Percentiles rank a stretch among this genome's conserved stretches.
Evolutionary conservation across 2,888 invertebrate species (phyloP).

Genomic region (Minunthozetes semirufus): DNA sequence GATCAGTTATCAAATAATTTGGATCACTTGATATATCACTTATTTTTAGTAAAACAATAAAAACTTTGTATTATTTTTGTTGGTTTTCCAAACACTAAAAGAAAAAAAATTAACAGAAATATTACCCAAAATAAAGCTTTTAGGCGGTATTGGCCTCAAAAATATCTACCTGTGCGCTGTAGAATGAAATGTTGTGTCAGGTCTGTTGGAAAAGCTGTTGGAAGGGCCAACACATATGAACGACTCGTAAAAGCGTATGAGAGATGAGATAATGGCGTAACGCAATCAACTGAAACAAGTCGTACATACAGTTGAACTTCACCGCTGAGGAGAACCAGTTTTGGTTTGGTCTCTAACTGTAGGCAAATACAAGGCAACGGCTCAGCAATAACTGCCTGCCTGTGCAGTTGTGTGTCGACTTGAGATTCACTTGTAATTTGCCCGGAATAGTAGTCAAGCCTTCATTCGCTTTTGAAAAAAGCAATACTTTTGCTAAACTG

Average conservation of each 20-base stretch:
- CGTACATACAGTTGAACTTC: constrained; percentile 12
- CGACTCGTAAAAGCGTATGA: not conserved
- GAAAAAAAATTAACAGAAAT: not conserved
- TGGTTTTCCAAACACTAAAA: not conserved
- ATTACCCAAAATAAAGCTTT: not conserved
- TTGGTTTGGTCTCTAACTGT: not conserved
- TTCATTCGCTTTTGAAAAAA: no score
- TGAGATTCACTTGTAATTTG: constrained; percentile 25
- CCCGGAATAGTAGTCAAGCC: not conserved
- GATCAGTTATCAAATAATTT: constrained; percentile 26
- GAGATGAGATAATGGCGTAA: constrained; percentile 30
- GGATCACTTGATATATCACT: constrained; percentile 25
- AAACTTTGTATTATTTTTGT: not conserved
- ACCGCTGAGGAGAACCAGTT: constrained; percentile 27
- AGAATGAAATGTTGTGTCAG: not conserved
- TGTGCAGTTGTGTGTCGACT: not conserved
- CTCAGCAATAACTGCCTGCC: not conserved
- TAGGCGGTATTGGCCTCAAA: constrained; percentile 28
- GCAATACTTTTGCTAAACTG: no score
- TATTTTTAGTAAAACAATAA: not conserved
- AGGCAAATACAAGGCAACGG: not conserved
- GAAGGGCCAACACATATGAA: constrained; percentile 4
- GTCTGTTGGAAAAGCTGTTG: not conserved
- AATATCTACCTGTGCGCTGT: constrained; percentile 4
- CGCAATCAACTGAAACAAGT: constrained; percentile 29